These are phyloP conservation scores for Urocitellus parryii DNA, from an alignment of 2,113 vertebrate species.

Conservation along the genomic window DNA sequence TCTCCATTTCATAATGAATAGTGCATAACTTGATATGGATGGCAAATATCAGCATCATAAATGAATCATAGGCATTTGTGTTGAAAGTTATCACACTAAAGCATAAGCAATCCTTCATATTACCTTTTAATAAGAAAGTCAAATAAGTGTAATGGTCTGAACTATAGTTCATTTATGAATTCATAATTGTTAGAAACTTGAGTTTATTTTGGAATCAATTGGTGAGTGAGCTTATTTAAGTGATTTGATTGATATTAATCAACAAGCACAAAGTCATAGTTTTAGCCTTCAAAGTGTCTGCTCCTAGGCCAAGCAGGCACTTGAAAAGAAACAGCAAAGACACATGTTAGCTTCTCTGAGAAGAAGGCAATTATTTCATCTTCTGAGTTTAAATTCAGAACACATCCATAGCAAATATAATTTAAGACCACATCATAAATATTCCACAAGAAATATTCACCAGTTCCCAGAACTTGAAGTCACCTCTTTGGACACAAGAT, in stretches of 20 bases:
- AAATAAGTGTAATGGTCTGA: neutral
- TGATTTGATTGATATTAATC: conserved; percentile 38
- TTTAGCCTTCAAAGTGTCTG: conserved; percentile 21
- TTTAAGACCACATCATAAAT: conserved; percentile 52
- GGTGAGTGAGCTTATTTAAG: neutral
- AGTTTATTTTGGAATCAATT: conserved; percentile 44
- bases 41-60: neutral
- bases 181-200: neutral
- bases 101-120: neutral
- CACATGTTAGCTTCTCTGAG: conserved; percentile 37
- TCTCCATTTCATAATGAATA: neutral
- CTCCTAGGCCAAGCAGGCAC: neutral
- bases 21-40: neutral
- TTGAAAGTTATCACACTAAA: neutral
- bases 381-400: conserved; percentile 56
- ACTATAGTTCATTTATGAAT: neutral
- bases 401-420: conserved; percentile 58
- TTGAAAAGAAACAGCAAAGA: conserved; percentile 60
- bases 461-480: conserved; percentile 66
- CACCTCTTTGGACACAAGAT: conserved; percentile 30
- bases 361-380: conserved; percentile 58
- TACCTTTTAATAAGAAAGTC: neutral
- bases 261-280: neutral
- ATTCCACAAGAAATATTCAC: conserved; percentile 47
- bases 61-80: neutral